These are phyloP conservation scores for Tigriopus japonicus DNA, from an alignment of 1,140 invertebrate species.

Conservation along the genomic window DNA sequence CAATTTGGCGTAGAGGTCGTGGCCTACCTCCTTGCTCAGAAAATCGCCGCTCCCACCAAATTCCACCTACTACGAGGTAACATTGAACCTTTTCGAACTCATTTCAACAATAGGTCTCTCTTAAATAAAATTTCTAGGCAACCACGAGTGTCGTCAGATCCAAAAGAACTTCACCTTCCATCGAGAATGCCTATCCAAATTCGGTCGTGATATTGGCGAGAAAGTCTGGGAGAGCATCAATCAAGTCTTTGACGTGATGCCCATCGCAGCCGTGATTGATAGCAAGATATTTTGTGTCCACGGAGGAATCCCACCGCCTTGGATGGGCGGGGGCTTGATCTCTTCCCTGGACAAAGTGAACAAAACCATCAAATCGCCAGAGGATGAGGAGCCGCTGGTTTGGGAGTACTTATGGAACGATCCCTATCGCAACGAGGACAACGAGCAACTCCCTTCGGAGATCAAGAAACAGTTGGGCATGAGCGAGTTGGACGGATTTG, in stretches of 20 bases:
- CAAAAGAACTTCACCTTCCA: constrained; percentile 51
- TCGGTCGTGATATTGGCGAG: constrained; percentile 35
- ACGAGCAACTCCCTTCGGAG: not conserved
- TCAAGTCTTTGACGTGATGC: constrained; percentile 45
- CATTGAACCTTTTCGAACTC: too few species aligned
- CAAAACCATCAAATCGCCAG: constrained; percentile 33
- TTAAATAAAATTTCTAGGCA: constrained; percentile 27
- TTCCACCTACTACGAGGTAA: constrained; percentile 34
- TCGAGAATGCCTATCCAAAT: constrained; percentile 41
- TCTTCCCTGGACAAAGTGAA: constrained; percentile 29
- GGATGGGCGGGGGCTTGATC: constrained; percentile 32
- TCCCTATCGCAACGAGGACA: constrained; percentile 35
- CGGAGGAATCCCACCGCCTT: constrained; percentile 46
- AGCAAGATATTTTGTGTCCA: constrained; percentile 50
- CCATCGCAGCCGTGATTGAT: constrained; percentile 47
- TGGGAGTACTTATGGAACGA: constrained; percentile 64
- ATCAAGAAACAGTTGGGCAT: constrained; percentile 33
- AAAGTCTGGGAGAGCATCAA: constrained; percentile 48
- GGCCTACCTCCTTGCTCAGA: constrained; percentile 42
- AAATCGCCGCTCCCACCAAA: constrained; percentile 38
- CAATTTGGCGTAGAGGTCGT: constrained; percentile 39
- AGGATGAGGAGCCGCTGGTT: constrained; percentile 40
- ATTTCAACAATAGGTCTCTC: too few species aligned
- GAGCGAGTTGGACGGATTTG: constrained; percentile 41
- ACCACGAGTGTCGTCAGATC: constrained; percentile 41